A percentile compares a stretch with the other conserved stretches of the same genome.
Evolutionary conservation across 1,140 invertebrate species (phyloP).

Genomic region (Drosophila sturtevanti): DNA sequence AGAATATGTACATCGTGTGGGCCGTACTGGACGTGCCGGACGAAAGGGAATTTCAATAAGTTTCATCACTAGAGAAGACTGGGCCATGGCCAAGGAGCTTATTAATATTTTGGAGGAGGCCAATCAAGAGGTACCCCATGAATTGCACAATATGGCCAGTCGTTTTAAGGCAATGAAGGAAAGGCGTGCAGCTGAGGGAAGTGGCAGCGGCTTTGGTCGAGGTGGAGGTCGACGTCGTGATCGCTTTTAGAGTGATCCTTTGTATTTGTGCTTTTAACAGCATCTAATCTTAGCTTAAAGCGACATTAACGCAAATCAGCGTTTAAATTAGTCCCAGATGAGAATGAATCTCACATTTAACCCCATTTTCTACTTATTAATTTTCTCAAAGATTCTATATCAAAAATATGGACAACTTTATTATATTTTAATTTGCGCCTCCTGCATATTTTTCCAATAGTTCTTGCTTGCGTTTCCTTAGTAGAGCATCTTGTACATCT

Average conservation of each 20-base stretch:
- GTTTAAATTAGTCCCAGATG: constrained; percentile 14
- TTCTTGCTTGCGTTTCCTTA: constrained; percentile 94
- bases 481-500: constrained; percentile 94
- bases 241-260: constrained; percentile 13
- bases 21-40: constrained; percentile 94
- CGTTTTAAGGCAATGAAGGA: constrained; percentile 87
- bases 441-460: constrained; percentile 89
- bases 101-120: constrained; percentile 93
- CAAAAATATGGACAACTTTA: neutral
- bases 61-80: constrained; percentile 91
- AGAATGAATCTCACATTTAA: constrained; percentile 5
- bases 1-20: constrained; percentile 95
- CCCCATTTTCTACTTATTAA: neutral
- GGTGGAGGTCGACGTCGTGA: constrained; percentile 47
- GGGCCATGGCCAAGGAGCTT: constrained; percentile 90
- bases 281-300: constrained; percentile 1
- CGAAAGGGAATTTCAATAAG: constrained; percentile 91
- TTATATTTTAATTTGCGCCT: constrained; percentile 39
- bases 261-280: constrained; percentile 3
- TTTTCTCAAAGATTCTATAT: neutral
- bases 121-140: constrained; percentile 89
- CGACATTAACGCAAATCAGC: constrained; percentile 49
- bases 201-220: constrained; percentile 68
- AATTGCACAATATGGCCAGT: constrained; percentile 88
- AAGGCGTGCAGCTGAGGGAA: constrained; percentile 83